Base-by-base conservation (phyloP, 1,140 invertebrate species). In the Drosophila obscura region DNA sequence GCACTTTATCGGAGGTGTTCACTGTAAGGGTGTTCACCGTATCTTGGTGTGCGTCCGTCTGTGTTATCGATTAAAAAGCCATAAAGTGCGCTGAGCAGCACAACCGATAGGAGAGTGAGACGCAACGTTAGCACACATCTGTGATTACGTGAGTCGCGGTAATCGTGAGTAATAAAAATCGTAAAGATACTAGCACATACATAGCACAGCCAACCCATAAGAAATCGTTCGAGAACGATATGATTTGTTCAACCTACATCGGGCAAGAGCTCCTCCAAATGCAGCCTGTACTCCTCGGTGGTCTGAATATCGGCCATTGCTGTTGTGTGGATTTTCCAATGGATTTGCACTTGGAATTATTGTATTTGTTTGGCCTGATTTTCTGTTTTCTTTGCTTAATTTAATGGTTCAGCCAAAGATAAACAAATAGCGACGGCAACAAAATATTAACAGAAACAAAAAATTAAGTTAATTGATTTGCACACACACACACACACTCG, bases 221-320 rank as follows among this genome's bases (percentile, higher is more conserved):
- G 6, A 4, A 62, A 24, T 15, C 22, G 46, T 11, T 35, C 31
- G 31, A 35, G 31, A 35, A 11, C 11, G 31, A 35, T 9, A 35
- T 35, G 9, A 35, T 35, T 28, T 4, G 22, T 28, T 28, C 46
- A 53, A 78, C 44, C 61, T 91, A 91, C 90, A 65, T 72, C 69
- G 50, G 90, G 90, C 41, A 91, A 46, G 19, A 87, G 50, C 50
- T 91, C 90, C 72, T 90, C 83, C 53, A 91, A 67, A 61, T 79
- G 89, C 68, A 63, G 87, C 64, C 69, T 90, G 62, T 83, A 91
- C 68, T 91, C 90, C 72, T 85, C 80, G 35, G 80, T 62, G 22
- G 75, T 74, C 55, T 85, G 66, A 71, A 91, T 89, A 78, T 91
- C 90, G 13, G 90, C 53, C 90, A 91, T 91, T 77, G 77, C 64